A percentile compares a stretch with the other conserved stretches of the same genome.
phyloP scores from a whole-genome alignment of 2,888 invertebrate genomes.

The Trachelus stipa region DNA sequence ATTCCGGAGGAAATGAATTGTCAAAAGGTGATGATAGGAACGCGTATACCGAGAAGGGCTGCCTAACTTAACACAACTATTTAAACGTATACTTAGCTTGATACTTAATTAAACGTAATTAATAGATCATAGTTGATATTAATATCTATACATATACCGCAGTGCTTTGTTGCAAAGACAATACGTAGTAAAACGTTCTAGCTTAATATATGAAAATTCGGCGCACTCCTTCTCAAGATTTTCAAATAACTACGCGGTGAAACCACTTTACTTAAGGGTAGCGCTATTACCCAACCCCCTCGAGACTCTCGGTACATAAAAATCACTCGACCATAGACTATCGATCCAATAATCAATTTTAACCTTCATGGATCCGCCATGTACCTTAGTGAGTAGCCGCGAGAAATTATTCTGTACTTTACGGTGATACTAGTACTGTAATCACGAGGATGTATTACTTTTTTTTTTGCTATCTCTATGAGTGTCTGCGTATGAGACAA shows the following conservation, averaged over 20 bases:
- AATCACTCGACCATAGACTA: not conserved
- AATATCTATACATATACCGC: not conserved
- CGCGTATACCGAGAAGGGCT: not conserved
- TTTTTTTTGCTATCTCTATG: conserved; percentile 2
- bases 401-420: not conserved
- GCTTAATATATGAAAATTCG: not conserved
- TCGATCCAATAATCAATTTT: not conserved
- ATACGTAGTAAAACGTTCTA: not conserved
- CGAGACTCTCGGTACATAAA: not conserved
- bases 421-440: conserved; percentile 9
- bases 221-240: not conserved
- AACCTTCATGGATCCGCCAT: not conserved
- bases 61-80: not conserved
- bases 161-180: not conserved
- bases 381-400: not conserved
- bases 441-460: not conserved
- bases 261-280: not conserved
- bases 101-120: not conserved
- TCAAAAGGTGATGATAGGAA: not conserved
- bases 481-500: not conserved
- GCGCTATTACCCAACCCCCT: not conserved
- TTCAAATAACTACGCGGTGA: not conserved
- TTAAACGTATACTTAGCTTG: not conserved
- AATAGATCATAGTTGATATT: not conserved
- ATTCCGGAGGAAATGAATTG: not conserved